Base-by-base conservation (phyloP, 2,113 vertebrate species). In the Brachyhypopomus occidentalis region DNA sequence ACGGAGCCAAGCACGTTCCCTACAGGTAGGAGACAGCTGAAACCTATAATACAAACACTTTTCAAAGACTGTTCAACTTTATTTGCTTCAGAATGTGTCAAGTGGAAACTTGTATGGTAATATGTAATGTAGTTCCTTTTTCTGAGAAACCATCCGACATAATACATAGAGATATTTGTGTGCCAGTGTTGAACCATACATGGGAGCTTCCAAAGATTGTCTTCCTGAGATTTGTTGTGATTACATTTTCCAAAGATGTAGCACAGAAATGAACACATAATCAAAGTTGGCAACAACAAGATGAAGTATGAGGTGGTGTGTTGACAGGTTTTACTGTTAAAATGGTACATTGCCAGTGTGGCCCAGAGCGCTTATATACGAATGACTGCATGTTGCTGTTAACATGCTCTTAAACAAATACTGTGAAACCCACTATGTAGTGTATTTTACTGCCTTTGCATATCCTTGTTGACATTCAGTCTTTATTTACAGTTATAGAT, bases 1-100 rank as follows among this genome's bases (percentile, higher is more conserved):
- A 99, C 1, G 98, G 98, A 82, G 97, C 97, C 92, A 99, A 99
- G 80, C 98, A 99, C 89, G 96, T 99, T 87, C 98, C 98, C 0
- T 99, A 97, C 94, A 99, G 98, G 98, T 99, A 95, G 93, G 94
- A 69, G 3, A 36, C 25, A 1, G 70, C 17, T 34, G 41, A 55
- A 14, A 52, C 12, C 45, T 52, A 2, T 70, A 38, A 58, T 6
- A 64, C 52, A 23, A 22, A 12, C 48, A 2, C n/a, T 82, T 1
- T 22, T 14, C 17, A 64, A 36, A 77, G 14, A 34, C 5, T 20
- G 1, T 17, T 63, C 16, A 0, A 16, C 5, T 67, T 52, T 55
- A 5, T 30, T 64, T 27, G 12, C 5, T 3, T 78, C 1, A 55
- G 34, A 48, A 56, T 55, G 45, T 66, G n/a, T n/a, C 19, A 45